Evolutionary conservation across 1,140 invertebrate genomes (phyloP).

Genomic region (Bombus affinis): DNA sequence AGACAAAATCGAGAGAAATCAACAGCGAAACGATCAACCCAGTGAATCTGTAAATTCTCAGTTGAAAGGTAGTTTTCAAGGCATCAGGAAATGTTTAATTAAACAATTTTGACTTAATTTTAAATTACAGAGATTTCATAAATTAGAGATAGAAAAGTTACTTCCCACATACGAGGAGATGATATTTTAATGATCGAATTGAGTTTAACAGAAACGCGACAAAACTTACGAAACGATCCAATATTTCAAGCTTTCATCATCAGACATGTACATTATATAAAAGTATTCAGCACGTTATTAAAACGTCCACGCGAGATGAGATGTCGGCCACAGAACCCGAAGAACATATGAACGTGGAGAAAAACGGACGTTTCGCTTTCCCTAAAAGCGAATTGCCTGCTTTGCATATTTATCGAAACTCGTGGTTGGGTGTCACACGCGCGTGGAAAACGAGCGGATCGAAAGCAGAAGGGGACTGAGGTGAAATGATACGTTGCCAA

Average conservation of each 20-base stretch:
- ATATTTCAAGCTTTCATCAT: background rate
- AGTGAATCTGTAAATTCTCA: too few species aligned
- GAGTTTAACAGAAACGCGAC: background rate
- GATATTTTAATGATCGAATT: background rate
- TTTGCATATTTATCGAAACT: slow-evolving; percentile 35
- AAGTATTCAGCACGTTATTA: slow-evolving; percentile 46
- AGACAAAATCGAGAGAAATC: too few species aligned
- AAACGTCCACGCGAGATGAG: slow-evolving; percentile 27
- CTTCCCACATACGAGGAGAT: background rate
- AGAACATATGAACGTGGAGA: background rate
- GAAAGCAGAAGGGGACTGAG: background rate
- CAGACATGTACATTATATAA: background rate
- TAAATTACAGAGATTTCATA: too few species aligned
- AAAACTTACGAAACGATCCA: background rate
- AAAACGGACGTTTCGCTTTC: slow-evolving; percentile 5
- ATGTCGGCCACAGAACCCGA: background rate
- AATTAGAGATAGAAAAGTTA: background rate
- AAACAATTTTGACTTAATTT: too few species aligned
- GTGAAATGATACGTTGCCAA: background rate
- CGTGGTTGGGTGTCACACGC: background rate
- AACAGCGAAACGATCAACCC: too few species aligned
- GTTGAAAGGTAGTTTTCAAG: too few species aligned
- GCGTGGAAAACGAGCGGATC: background rate
- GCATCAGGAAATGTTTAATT: too few species aligned
- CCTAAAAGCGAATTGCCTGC: background rate